Percentiles rank a stretch among this genome's conserved stretches.
phyloP scores from a whole-genome alignment of 2,797 vertebrate genomes.

The Arctocebus calabarensis region DNA sequence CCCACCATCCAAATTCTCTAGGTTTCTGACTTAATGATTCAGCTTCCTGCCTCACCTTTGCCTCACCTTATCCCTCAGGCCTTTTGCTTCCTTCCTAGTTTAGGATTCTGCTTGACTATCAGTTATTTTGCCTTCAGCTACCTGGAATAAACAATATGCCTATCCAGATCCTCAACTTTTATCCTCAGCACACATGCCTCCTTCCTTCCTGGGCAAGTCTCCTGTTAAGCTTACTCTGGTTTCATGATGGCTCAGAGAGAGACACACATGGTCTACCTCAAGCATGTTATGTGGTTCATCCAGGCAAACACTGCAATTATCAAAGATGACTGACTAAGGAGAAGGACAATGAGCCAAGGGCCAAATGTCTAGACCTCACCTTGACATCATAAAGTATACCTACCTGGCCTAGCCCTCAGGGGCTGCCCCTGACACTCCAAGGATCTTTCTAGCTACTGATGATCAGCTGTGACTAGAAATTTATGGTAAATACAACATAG shows the following conservation, averaged over 20 bases:
- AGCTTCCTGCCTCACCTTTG: slow-evolving; percentile 67
- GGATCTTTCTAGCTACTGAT: neutral
- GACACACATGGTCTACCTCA: neutral
- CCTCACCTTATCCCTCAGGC: slow-evolving; percentile 43
- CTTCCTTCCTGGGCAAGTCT: neutral
- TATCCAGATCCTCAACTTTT: neutral
- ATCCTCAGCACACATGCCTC: neutral
- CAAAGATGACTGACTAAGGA: slow-evolving; percentile 7
- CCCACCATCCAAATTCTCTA: slow-evolving; percentile 53
- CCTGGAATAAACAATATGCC: neutral
- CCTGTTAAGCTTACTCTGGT: neutral
- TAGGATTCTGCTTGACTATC: slow-evolving; percentile 1
- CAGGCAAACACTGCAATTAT: neutral
- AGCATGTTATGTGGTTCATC: neutral
- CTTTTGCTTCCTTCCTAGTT: slow-evolving; percentile 26
- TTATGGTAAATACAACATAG: neutral
- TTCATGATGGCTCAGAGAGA: slow-evolving; percentile 28
- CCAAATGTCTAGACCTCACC: slow-evolving; percentile 14
- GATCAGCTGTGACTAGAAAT: neutral
- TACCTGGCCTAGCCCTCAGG: neutral
- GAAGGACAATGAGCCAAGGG: slow-evolving; percentile 17
- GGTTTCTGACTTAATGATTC: slow-evolving; percentile 65
- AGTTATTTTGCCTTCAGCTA: slow-evolving; percentile 5
- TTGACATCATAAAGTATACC: neutral
- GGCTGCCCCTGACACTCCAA: neutral